Percentiles rank a stretch among this genome's conserved stretches.
Conservation (phyloP, 2,113 vertebrate species). For the Rhinopomastus cyanomelas region DNA sequence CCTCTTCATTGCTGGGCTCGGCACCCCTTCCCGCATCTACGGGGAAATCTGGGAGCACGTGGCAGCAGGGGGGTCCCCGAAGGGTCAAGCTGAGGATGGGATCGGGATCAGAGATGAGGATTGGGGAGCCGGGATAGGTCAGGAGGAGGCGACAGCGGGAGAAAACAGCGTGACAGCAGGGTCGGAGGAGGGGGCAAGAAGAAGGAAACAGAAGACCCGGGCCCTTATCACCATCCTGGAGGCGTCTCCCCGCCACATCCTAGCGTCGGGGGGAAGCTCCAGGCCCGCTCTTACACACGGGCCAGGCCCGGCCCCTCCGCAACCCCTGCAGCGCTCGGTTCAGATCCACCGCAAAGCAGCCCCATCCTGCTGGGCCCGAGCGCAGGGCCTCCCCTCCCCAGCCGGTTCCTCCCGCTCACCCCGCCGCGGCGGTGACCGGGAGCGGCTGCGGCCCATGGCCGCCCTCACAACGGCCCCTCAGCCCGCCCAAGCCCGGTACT, state of each 20-base stretch:
- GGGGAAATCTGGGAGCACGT: neutral
- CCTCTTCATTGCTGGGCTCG: neutral
- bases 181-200: neutral
- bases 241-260: no score
- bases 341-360: no score
- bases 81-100: no score
- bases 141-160: neutral
- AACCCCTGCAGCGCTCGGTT: no score
- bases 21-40: neutral
- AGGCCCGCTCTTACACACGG: neutral
- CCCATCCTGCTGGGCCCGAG: neutral
- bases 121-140: no score
- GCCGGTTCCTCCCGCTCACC: neutral
- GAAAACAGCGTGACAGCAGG: neutral
- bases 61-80: rapidly evolving
- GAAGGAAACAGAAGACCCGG: neutral
- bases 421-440: slow-evolving; percentile 25
- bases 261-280: neutral
- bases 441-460: slow-evolving; percentile 33
- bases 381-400: neutral
- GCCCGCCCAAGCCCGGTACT: neutral
- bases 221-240: neutral
- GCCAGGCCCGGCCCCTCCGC: neutral
- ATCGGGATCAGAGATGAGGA: no score
- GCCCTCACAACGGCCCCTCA: neutral